phyloP scores from a whole-genome alignment of 2,113 vertebrate genomes.

The Pelusios castaneus region DNA sequence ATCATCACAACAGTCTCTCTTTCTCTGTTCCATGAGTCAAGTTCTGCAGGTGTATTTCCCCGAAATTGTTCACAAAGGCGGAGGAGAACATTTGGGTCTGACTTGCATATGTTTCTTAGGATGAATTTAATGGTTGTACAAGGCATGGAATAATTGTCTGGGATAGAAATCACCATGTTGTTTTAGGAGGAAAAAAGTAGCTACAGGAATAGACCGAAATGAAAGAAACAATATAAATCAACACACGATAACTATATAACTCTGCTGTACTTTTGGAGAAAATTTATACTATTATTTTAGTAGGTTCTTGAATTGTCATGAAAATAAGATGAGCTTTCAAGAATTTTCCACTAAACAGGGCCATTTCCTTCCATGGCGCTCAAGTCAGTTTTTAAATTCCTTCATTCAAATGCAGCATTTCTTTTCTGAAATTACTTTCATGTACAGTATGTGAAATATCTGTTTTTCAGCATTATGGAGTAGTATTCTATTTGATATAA shows the following conservation, averaged over 20 bases:
- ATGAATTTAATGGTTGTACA: background rate
- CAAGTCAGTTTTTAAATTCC: background rate
- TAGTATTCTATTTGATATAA: constrained; percentile 3
- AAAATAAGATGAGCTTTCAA: background rate
- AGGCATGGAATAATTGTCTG: background rate
- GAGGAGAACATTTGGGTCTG: background rate
- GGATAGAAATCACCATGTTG: background rate
- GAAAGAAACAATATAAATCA: background rate
- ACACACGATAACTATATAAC: background rate
- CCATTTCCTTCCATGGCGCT: background rate
- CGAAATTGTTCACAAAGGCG: background rate
- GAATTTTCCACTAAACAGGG: background rate
- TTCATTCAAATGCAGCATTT: background rate
- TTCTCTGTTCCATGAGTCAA: background rate
- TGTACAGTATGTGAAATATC: background rate
- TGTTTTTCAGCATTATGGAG: background rate
- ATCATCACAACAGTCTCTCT: background rate
- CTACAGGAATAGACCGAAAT: background rate
- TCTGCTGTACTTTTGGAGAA: background rate
- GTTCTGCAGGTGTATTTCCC: background rate
- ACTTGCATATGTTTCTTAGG: background rate
- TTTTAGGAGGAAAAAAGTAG: background rate
- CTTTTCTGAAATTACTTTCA: constrained; percentile 20
- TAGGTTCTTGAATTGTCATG: background rate
- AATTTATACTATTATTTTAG: background rate